These are phyloP conservation scores for Pollenia labialis DNA, from an alignment of 2,888 invertebrate species.

Conservation along the genomic window DNA sequence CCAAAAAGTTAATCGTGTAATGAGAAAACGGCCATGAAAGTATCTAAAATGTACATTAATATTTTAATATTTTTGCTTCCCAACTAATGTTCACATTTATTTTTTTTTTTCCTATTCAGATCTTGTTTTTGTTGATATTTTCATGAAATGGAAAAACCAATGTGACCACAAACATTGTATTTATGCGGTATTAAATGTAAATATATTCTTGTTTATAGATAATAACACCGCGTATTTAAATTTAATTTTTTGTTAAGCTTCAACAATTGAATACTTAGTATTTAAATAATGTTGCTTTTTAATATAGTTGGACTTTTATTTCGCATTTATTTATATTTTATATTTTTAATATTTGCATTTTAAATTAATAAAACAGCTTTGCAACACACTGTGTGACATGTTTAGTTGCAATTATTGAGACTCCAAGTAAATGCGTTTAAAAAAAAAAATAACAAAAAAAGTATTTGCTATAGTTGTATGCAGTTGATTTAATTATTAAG, in stretches of 20 bases:
- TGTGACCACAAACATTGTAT: conserved; percentile 61
- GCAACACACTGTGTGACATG: conserved; percentile 13
- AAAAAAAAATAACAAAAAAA: conserved; percentile 8
- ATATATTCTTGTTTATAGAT: conserved; percentile 55
- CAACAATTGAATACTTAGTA: conserved; percentile 48
- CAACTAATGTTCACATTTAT: not conserved
- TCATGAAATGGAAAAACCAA: conserved; percentile 46
- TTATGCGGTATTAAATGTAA: conserved; percentile 57
- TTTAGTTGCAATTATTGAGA: not conserved
- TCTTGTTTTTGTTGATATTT: conserved; percentile 21
- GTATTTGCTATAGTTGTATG: not conserved
- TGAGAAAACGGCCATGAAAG: not conserved
- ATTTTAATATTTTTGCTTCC: not conserved
- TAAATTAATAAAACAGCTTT: conserved; percentile 39
- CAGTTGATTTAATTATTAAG: conserved; percentile 26
- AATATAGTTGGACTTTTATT: conserved; percentile 29
- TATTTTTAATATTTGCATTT: conserved; percentile 51
- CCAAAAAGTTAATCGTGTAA: no score
- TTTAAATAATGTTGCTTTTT: conserved; percentile 37
- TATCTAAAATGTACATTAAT: conserved; percentile 17
- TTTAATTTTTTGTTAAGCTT: conserved; percentile 50
- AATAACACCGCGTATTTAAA: conserved; percentile 51
- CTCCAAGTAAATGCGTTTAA: not conserved
- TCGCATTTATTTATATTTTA: conserved; percentile 26
- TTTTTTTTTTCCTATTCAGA: not conserved